A percentile compares a stretch with the other conserved stretches of the same genome.
phyloP scores from a whole-genome alignment of 2,113 vertebrate genomes.

The Galbula dea region DNA sequence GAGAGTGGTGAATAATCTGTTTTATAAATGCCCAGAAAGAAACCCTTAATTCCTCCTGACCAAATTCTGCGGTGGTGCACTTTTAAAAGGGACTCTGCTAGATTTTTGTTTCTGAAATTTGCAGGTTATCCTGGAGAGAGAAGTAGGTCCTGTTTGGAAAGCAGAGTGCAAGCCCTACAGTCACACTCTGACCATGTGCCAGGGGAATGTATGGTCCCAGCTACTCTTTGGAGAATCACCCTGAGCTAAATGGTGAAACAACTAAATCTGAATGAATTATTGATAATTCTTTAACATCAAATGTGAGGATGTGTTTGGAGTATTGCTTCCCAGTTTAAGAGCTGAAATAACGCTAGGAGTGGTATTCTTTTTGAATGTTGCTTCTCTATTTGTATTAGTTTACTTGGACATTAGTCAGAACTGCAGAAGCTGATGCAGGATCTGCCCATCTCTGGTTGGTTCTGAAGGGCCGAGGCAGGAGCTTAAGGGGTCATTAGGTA shows the following conservation, averaged over 20 bases:
- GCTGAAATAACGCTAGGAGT: not conserved
- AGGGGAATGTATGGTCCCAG: not conserved
- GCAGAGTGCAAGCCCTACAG: not conserved
- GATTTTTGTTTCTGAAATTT: not conserved
- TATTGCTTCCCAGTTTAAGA: not conserved
- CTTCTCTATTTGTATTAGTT: not conserved
- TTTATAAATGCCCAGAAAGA: not conserved
- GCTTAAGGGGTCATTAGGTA: not conserved
- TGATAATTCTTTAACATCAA: not conserved
- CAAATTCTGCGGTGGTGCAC: not conserved
- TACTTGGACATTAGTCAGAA: not conserved
- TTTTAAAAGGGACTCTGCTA: not conserved
- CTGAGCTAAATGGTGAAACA: conserved; percentile 5
- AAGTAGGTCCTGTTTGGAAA: not conserved
- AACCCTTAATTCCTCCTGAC: not conserved
- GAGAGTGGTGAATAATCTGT: conserved; percentile 39
- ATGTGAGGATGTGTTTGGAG: not conserved
- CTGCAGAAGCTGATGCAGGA: not conserved
- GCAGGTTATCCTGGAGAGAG: not conserved
- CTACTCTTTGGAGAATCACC: not conserved
- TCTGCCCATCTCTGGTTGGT: not conserved
- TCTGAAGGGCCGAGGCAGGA: not conserved
- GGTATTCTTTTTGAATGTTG: not conserved
- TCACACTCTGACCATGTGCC: not conserved
- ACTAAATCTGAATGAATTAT: conserved; percentile 1